Evolutionary conservation across 2,113 vertebrate species (phyloP).

Genomic region (Poeciliopsis retropinna): DNA sequence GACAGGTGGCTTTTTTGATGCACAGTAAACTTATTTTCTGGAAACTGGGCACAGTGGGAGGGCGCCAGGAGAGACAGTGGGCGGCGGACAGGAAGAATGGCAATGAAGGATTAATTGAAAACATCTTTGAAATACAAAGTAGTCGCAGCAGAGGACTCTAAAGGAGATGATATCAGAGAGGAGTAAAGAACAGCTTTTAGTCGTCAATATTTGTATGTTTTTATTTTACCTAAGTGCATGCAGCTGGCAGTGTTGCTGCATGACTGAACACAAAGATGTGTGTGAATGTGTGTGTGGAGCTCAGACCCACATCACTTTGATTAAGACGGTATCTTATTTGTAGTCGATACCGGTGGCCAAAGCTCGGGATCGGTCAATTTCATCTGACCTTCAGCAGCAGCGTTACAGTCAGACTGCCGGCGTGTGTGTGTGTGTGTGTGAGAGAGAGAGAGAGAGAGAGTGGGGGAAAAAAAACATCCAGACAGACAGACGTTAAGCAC

Average conservation of each 20-base stretch:
- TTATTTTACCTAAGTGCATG: not conserved
- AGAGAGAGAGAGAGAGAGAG: not conserved
- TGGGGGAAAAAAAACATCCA: not conserved
- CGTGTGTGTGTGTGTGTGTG: constrained; percentile 35
- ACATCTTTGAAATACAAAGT: constrained; percentile 72
- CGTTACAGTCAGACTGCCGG: constrained; percentile 59
- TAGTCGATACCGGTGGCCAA: constrained; percentile 65
- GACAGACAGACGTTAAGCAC: constrained; percentile 43
- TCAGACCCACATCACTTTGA: constrained; percentile 54
- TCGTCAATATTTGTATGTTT: constrained; percentile 13
- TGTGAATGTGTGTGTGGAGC: constrained; percentile 5
- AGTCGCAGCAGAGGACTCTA: constrained; percentile 53
- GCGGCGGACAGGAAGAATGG: constrained; percentile 52
- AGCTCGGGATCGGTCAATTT: constrained; percentile 74
- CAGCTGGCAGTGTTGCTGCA: constrained; percentile 49
- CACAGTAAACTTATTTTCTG: constrained; percentile 70
- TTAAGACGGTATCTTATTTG: constrained; percentile 74
- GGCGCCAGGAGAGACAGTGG: constrained; percentile 5
- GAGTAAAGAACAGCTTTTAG: constrained; percentile 32
- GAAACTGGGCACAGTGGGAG: constrained; percentile 34
- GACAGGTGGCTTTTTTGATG: constrained; percentile 55
- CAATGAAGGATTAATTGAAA: constrained; percentile 79
- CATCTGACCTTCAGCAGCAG: constrained; percentile 77
- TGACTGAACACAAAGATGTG: constrained; percentile 3
- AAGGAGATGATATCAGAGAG: constrained; percentile 40